Base-by-base conservation (phyloP, 2,888 invertebrate genomes). In the Dioctria rufipes region DNA sequence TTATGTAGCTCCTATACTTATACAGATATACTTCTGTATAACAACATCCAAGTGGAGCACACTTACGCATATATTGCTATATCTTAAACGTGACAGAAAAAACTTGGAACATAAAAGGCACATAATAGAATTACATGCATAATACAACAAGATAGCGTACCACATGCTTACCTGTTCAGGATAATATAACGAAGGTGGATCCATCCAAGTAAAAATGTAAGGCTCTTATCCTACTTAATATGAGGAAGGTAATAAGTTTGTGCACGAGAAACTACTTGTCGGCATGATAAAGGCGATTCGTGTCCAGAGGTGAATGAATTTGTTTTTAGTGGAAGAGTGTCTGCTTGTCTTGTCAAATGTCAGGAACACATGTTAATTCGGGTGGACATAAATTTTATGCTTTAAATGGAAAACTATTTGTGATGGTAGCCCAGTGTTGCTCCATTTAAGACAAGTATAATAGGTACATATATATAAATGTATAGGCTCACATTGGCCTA, bases 81-180 rank as follows among this genome's bases (percentile, higher is more conserved):
- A 46, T 51, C 71, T 71, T 71, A 71, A 71, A 71, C 71, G 71
- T 71, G 71, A 71, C 71, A 75, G 75, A 75, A 75, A 25, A 75
- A 75, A 75, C 75, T 75, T 75, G 58, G 60, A 61, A 11, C 75
- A 75, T 75, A 75, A 75, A 75, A 75, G 75, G 75, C 75, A 75
- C 75, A 75, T 75, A 75, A 75, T 75, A 75, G 61, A 75, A 61
- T 75, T 75, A 61, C 61, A 75, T 75, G 75, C 75, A 75, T 75
- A 75, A 61, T 75, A 75, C 60, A 75, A 75, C 51, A 60, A 75
- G 61, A 75, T 60, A 75, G 60, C 58, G 46, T 60, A 75, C 75
- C 46, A 58, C 40, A 60, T 42, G 75, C 61, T 43, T 61, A 75
- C 61, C 58, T 61, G 60, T 43, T 13, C 5, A 13, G n/a, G 5